phyloP scores from a whole-genome alignment of 2,797 vertebrate genomes.

The Sarcophilus harrisii region DNA sequence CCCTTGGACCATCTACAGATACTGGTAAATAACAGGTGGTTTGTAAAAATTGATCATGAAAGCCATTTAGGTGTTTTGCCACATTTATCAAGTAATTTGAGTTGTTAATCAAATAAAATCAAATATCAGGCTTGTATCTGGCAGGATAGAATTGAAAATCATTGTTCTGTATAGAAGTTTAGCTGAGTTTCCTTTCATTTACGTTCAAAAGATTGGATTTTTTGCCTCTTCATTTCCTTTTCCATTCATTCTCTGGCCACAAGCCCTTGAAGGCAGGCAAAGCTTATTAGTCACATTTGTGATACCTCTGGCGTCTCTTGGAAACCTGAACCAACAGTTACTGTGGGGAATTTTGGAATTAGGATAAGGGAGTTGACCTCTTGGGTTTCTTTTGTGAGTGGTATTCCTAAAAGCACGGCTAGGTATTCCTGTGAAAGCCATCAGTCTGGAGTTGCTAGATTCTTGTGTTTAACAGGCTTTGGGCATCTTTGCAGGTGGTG shows the following conservation, averaged over 20 bases:
- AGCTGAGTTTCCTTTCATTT: constrained; percentile 19
- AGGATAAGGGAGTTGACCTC: background rate
- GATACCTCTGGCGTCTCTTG: constrained; percentile 22
- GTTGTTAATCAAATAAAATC: background rate
- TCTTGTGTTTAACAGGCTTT: constrained; percentile 22
- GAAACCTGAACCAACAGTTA: background rate
- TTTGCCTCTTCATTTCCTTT: background rate
- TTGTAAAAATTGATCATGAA: background rate
- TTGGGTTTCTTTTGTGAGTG: background rate
- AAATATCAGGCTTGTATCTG: background rate
- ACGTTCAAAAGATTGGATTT: background rate
- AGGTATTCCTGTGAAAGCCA: constrained; percentile 20
- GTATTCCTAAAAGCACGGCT: constrained; percentile 14
- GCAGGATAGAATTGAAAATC: background rate
- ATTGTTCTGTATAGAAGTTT: background rate
- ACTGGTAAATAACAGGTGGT: constrained; percentile 9
- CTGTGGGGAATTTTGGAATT: constrained; percentile 20
- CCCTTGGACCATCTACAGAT: constrained; percentile 6
- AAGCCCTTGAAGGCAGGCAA: constrained; percentile 1
- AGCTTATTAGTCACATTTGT: constrained; percentile 52
- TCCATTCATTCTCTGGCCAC: background rate
- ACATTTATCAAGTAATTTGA: background rate
- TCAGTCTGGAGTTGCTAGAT: constrained; percentile 7
- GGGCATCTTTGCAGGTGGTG: background rate
- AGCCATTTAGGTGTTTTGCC: constrained; percentile 19